Percentiles rank a stretch among this genome's conserved stretches.
Conservation (phyloP, 2,113 vertebrate genomes). For the Takifugu bimaculatus region DNA sequence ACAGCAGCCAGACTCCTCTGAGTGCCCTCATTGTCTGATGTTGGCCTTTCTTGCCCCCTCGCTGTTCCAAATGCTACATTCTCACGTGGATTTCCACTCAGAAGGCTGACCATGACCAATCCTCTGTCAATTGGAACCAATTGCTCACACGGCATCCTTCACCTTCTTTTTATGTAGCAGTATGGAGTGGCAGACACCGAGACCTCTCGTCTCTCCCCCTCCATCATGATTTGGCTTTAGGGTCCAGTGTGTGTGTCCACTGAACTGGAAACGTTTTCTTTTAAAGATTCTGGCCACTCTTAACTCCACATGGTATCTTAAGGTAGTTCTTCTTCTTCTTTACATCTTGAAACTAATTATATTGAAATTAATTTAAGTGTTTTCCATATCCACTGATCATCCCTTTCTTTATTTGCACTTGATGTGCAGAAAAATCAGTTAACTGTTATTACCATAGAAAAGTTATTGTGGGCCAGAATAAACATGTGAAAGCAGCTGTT, state of each 20-base stretch:
- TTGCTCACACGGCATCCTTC: conserved; percentile 71
- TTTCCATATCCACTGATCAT: conserved; percentile 11
- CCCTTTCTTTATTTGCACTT: conserved; percentile 1
- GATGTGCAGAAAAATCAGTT: not conserved
- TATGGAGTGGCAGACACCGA: conserved; percentile 59
- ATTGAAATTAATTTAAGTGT: no score
- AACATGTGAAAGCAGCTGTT: not conserved
- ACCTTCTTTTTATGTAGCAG: conserved; percentile 69
- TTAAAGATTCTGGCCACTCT: conserved; percentile 47
- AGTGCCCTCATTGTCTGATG: conserved; percentile 67
- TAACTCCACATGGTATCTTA: conserved; percentile 52
- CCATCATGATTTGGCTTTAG: conserved; percentile 65
- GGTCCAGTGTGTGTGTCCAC: conserved; percentile 63
- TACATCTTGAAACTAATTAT: conserved; percentile 39
- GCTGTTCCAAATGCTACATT: conserved; percentile 68
- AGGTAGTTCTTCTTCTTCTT: conserved; percentile 62
- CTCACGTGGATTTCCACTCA: conserved; percentile 78
- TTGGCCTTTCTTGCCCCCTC: conserved; percentile 67
- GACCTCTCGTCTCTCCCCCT: conserved; percentile 59
- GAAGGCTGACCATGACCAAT: conserved; percentile 76
- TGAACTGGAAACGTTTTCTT: conserved; percentile 64
- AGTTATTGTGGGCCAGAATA: conserved; percentile 5
- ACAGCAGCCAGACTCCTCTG: conserved; percentile 66
- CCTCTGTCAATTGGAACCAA: conserved; percentile 73
- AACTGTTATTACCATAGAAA: not conserved